These are phyloP conservation scores for Philaenus spumarius DNA, from an alignment of 1,140 invertebrate species.

Conservation along the genomic window DNA sequence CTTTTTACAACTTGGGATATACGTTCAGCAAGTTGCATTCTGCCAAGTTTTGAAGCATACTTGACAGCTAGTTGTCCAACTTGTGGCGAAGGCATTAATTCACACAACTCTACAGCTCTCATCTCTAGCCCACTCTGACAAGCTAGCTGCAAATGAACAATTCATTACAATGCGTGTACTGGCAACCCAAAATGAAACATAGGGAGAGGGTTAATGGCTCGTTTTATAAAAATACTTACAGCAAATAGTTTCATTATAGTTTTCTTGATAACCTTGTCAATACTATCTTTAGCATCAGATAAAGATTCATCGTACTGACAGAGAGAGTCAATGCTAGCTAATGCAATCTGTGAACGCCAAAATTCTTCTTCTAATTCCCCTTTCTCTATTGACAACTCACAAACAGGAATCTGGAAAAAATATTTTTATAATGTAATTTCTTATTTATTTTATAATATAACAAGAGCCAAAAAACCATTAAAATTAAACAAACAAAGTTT, in stretches of 20 bases:
- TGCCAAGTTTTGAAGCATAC: conserved; percentile 71
- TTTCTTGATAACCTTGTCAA: conserved; percentile 58
- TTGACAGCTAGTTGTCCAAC: conserved; percentile 78
- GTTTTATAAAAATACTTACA: no score
- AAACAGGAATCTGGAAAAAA: conserved; percentile 62
- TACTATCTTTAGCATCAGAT: conserved; percentile 44
- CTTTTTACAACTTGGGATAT: conserved; percentile 39
- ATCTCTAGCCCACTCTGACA: conserved; percentile 77
- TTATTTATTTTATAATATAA: no score
- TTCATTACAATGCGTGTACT: no score
- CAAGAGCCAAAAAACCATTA: no score
- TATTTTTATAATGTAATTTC: conserved; percentile 22
- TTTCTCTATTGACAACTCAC: conserved; percentile 76
- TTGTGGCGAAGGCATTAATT: conserved; percentile 67
- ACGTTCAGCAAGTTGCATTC: conserved; percentile 69
- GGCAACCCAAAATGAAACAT: no score
- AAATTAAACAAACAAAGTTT: no score
- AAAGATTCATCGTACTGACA: conserved; percentile 28
- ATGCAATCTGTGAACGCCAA: conserved; percentile 45
- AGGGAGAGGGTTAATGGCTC: no score
- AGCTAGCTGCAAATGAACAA: conserved; percentile 51
- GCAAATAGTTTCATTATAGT: conserved; percentile 86
- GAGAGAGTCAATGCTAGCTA: conserved; percentile 20
- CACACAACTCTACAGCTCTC: conserved; percentile 78
- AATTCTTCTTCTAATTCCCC: conserved; percentile 69